Base-by-base conservation (phyloP, 64 coral and sea anemone species). In the Acropora yongei region DNA sequence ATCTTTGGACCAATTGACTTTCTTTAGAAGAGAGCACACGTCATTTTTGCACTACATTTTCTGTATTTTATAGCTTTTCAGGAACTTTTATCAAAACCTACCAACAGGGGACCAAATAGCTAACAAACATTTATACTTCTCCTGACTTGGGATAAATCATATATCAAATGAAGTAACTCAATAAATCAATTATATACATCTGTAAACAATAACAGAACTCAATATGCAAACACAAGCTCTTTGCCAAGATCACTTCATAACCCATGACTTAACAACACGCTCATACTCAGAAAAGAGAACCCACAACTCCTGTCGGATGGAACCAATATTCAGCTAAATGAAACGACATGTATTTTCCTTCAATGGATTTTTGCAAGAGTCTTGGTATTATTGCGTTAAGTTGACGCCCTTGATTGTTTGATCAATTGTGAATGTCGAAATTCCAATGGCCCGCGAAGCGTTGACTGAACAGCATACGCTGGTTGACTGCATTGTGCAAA, bases 81-180 rank as follows among this genome's bases (percentile, higher is more conserved):
- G 11, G 16, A 63, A 10, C 5, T 13, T 63, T 63, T 8, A 13
- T 10, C 13, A 13, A 63, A 13, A 63, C 60, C 11, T 13, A 10
- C 60, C 2, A 63, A 10, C 3, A 7, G 60, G 16, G 8, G 13
- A 63, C 11, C 13, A 63, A 63, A 14, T 14, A 63, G 60, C 16
- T 14, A 63, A 63, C 60, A 63, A 63, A 10, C 0, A 63, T 63
- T 14, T 63, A 2, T 63, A 3, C 60, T 7, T 63, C 48, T 84
- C 20, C n/a, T 84, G 1, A 43, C 6, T 42, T 6, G 0, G 53
- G 30, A 82, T 67, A 84, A 84, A 84, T 84, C 61, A 84, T 84
- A 84, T 69, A 84, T 84, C 82, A 84, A 84, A 17, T 3, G 30
- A 30, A 30, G 61, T 69, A 84, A 71, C 17, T 69, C 46, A 84